Evolutionary conservation across 2,113 vertebrate genomes (phyloP).

Genomic region (Cavia porcellus): DNA sequence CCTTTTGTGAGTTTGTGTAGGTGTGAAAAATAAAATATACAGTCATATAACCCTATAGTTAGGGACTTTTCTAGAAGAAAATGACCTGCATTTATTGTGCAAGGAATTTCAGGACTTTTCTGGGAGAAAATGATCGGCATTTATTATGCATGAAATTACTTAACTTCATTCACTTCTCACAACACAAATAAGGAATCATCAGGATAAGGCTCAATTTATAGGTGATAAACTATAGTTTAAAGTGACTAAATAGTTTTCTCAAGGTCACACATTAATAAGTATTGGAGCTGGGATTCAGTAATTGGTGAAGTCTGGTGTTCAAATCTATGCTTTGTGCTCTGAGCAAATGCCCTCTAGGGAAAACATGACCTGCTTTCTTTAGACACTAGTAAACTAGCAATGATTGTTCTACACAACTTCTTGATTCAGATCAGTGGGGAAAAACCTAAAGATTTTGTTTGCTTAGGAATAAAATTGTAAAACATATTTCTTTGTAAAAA

Average conservation of each 20-base stretch:
- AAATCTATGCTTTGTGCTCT: neutral
- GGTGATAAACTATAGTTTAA: neutral
- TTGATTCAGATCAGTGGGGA: neutral
- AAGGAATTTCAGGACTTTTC: neutral
- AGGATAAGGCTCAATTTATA: neutral
- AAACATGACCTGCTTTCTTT: neutral
- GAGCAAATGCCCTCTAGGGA: neutral
- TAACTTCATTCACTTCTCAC: neutral
- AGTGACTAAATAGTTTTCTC: neutral
- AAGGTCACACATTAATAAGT: neutral
- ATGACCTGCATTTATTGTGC: neutral
- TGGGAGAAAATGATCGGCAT: slow-evolving; percentile 1
- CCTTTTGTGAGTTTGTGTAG: neutral
- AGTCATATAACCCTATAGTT: neutral
- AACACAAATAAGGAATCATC: neutral
- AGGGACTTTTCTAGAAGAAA: neutral
- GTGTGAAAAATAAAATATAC: neutral
- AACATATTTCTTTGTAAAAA: neutral
- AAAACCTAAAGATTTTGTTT: neutral
- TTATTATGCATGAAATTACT: neutral
- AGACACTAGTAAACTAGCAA: neutral
- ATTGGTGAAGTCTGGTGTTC: neutral
- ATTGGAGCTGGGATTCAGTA: neutral
- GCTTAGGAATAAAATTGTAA: neutral
- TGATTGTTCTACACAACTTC: neutral